These are phyloP conservation scores for Oryzias curvinotus DNA, from an alignment of 2,113 vertebrate genomes.

Conservation along the genomic window DNA sequence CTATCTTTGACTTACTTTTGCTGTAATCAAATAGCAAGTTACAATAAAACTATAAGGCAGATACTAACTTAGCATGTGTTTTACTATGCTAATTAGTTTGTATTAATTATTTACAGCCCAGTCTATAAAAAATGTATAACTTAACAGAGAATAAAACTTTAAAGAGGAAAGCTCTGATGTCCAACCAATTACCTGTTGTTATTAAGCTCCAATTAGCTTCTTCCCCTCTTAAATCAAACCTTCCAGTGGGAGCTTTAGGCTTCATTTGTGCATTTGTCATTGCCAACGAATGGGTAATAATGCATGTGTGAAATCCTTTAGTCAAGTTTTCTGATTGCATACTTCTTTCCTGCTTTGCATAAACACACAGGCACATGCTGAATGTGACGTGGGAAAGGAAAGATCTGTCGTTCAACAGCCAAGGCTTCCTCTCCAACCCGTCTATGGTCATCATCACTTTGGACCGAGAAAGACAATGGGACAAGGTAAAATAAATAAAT, in stretches of 20 bases:
- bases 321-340: conserved; percentile 30
- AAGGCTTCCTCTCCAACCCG: conserved; percentile 90
- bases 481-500: conserved; percentile 82
- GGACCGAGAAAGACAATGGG: conserved; percentile 93
- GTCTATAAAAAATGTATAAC: conserved; percentile 23
- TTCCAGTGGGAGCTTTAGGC: conserved; percentile 53
- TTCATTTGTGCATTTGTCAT: conserved; percentile 56
- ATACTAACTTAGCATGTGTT: not conserved
- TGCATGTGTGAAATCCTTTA: conserved; percentile 1
- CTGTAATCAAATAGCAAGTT: not conserved
- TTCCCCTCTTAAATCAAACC: conserved; percentile 55
- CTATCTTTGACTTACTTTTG: not conserved
- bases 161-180: conserved; percentile 24
- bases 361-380: conserved; percentile 83
- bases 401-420: conserved; percentile 92
- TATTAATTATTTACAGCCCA: conserved; percentile 37
- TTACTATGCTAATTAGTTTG: conserved; percentile 38
- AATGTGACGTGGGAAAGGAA: conserved; percentile 94
- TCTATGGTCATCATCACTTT: conserved; percentile 92
- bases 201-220: conserved; percentile 57
- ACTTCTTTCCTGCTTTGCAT: conserved; percentile 13
- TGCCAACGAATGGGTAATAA: conserved; percentile 49
- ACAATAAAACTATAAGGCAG: not conserved
- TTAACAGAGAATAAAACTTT: conserved; percentile 37
- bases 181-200: conserved; percentile 44